Evolutionary conservation across 2,888 invertebrate species (phyloP), one percentile per base, ranked within the genome.

Genomic region (Agriopis marginaria): DNA sequence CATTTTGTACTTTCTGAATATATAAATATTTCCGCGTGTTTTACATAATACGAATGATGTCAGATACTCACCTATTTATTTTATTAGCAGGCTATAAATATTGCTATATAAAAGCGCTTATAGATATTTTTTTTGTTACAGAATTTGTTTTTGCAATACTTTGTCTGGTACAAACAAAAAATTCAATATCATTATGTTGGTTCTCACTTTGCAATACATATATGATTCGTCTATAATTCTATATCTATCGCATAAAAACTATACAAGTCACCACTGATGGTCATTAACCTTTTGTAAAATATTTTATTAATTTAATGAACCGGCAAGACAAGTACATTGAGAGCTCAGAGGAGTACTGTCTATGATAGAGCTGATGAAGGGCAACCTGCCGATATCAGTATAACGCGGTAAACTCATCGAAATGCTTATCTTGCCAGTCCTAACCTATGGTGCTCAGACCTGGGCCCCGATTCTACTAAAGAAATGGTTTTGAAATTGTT

Each of bases 261-360:
- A n/a, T 9, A 55, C 14, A 55, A 55, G 32, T 8, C 42, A n/a
- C 14, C 14, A 42, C 5, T 55, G 9, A n/a, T 42, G 42, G 40
- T 55, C 42, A 42, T 42, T 42, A n/a, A 55, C 55, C 55, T 55
- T 14, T 40, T 40, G 23, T 32, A 8, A 55, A 55, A n/a, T n/a
- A 40, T 39, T 14, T 54, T 53, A 10, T 23, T 1, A 23, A 23
- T 23, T 23, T 23, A 1, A 23, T 23, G 11, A 32, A 32, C 32
- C 5, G 5, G 32, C 32, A 32, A 32, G 32, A 5, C 32, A 3
- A 32, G 32, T 1, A 32, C 1, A 32, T 32, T 3, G 32, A 32
- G 32, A 32, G 32, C 32, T 32, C 5, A 0, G 32, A 32, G 32
- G 32, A 32, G 5, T 32, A 23, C 32, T 32, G 32, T 32, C 3